These are phyloP conservation scores for Odocoileus hemionus DNA, from an alignment of 2,113 vertebrate species.

Conservation along the genomic window DNA sequence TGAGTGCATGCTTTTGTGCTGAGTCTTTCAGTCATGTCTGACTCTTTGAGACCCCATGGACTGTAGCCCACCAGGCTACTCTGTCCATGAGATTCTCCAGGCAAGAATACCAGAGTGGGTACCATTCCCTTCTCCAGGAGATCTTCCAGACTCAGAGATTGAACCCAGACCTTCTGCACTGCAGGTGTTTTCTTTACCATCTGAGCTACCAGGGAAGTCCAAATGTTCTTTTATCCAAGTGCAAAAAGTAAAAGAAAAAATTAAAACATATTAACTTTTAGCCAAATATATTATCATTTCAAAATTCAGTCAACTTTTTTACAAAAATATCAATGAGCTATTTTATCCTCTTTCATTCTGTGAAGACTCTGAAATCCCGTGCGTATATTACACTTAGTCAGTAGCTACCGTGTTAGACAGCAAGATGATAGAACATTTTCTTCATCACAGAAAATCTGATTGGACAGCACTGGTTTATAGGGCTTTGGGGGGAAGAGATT, in stretches of 20 bases:
- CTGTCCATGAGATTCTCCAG: background rate
- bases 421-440: background rate
- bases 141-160: background rate
- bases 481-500: background rate
- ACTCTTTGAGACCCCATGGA: background rate
- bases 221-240: background rate
- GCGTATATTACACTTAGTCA: too few species aligned
- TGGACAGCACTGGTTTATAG: accelerated
- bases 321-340: background rate
- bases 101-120: background rate
- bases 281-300: background rate
- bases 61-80: background rate
- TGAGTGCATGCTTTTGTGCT: background rate
- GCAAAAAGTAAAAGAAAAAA: background rate
- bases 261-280: background rate
- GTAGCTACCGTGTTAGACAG: accelerated
- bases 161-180: background rate
- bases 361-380: background rate
- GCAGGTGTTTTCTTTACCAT: background rate
- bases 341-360: background rate
- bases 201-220: background rate
- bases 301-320: background rate
- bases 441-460: background rate
- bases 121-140: background rate
- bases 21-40: background rate